Evolutionary conservation across 2,113 vertebrate species (phyloP), one percentile per base, ranked within the genome.

Genomic region (Garra rufa): DNA sequence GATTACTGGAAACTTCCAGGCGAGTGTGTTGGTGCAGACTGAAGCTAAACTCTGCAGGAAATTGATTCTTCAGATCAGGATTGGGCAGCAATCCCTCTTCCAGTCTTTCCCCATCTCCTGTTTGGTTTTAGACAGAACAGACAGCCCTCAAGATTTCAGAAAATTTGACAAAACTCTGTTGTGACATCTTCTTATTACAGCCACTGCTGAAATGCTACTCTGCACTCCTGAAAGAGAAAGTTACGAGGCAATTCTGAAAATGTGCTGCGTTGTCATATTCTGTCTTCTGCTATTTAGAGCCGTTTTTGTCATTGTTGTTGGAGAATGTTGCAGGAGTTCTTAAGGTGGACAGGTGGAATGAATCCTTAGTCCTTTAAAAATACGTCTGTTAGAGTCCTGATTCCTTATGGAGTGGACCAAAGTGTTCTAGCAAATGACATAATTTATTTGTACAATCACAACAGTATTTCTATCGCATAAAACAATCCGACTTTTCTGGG

Each of bases 101-200:
- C 43, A 61, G 28, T 15, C 61, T 34, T 65, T 41, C 41, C 6
- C 10, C n/a, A 26, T 79, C 24, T 14, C 13, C 76, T 44, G 14
- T 61, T 15, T 63, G 3, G 7, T 43, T 63, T 46, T 38, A 43
- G 26, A 44, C 59, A 48, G 7, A 46, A 46, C 46, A 52, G 15
- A 34, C 21, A 71, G 63, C 34, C 67, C 19, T 70, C 4, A 1
- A 10, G 70, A 26, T 73, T 2, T 73, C 70, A 46, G 43, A 46
- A 48, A 46, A 73, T 73, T 73, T 43, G 17, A 14, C 43, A 48
- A 48, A 74, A 26, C 70, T 74, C 70, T 70, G 34, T 41, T 70
- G 67, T 70, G 30, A 70, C 67, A 41, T 41, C 30, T 70, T 34
- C 19, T 41, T 70, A 41, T 41, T 74, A 75, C 4, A 75, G 46